Evolutionary conservation across 2,888 invertebrate genomes (phyloP).

Genomic region (Napeogenes sylphis): DNA sequence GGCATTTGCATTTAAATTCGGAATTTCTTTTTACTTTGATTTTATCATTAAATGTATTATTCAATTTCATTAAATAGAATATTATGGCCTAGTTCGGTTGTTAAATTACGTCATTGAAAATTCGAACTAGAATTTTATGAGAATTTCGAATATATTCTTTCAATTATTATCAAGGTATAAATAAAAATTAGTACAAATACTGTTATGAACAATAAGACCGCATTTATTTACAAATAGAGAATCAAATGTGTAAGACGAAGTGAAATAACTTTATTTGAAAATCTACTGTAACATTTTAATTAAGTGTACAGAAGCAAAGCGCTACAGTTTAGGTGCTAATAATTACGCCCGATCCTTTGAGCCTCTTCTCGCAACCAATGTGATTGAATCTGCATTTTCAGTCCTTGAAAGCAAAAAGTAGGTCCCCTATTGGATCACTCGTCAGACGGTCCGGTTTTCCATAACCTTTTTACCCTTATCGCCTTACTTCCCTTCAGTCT

Average conservation of each 20-base stretch:
- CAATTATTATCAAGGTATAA: too few relatives aligned
- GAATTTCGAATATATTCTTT: not conserved
- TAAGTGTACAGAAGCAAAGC: conserved; percentile 13
- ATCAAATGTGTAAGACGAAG: too few relatives aligned
- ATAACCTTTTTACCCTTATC: conserved; percentile 38
- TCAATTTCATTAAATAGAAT: not conserved
- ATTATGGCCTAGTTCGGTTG: not conserved
- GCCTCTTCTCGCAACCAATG: conserved; percentile 29
- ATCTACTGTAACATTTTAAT: conserved; percentile 19
- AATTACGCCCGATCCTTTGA: conserved; percentile 32
- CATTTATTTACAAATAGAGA: too few relatives aligned
- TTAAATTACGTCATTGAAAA: not conserved
- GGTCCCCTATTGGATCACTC: conserved; percentile 37
- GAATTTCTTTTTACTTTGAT: conserved; percentile 12
- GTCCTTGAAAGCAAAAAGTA: conserved; percentile 37
- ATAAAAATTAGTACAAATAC: too few relatives aligned
- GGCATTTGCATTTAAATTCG: conserved; percentile 20
- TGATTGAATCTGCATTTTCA: conserved; percentile 36
- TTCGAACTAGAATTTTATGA: not conserved
- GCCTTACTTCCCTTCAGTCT: conserved; percentile 30
- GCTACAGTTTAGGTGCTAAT: conserved; percentile 26
- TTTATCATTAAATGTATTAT: conserved; percentile 11
- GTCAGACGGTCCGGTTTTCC: conserved; percentile 37
- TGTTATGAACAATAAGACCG: too few relatives aligned
- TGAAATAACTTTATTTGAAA: not conserved